A percentile compares a stretch with the other conserved stretches of the same genome.
Evolutionary conservation across 2,113 vertebrate genomes (phyloP).

Genomic region (Oophaga pumilio): DNA sequence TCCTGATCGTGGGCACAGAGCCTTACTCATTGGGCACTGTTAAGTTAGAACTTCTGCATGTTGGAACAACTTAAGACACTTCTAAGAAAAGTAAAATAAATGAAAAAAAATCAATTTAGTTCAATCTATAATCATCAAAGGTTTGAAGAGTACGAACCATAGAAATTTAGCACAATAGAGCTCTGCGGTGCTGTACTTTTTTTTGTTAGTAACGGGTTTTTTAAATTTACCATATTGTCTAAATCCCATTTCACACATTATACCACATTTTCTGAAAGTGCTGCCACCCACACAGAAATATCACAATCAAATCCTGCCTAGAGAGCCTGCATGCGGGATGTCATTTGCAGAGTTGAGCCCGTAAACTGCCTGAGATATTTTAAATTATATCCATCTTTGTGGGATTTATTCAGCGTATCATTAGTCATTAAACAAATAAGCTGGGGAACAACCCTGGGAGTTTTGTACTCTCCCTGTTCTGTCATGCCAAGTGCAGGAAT

Average conservation of each 20-base stretch:
- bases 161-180: too few relatives aligned
- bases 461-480: not conserved
- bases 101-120: too few relatives aligned
- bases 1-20: too few relatives aligned
- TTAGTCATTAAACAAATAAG: not conserved
- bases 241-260: not conserved
- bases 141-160: too few relatives aligned
- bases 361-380: not conserved
- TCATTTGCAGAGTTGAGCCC: not conserved
- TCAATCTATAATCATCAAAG: too few relatives aligned
- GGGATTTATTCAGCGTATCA: not conserved
- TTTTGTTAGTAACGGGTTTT: not conserved
- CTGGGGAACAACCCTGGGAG: not conserved
- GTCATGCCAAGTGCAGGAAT: not conserved
- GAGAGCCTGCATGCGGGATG: not conserved
- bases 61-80: too few relatives aligned
- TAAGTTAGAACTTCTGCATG: too few relatives aligned
- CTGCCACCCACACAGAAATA: not conserved
- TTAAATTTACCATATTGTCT: not conserved
- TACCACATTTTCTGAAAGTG: not conserved
- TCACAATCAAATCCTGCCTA: not conserved
- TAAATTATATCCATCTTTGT: not conserved
- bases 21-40: too few relatives aligned
- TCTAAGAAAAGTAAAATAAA: too few relatives aligned
- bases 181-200: not conserved